Base-by-base conservation (phyloP, 53 echinoderm and acorn worm genomes). In the Echinometra lucunter region DNA sequence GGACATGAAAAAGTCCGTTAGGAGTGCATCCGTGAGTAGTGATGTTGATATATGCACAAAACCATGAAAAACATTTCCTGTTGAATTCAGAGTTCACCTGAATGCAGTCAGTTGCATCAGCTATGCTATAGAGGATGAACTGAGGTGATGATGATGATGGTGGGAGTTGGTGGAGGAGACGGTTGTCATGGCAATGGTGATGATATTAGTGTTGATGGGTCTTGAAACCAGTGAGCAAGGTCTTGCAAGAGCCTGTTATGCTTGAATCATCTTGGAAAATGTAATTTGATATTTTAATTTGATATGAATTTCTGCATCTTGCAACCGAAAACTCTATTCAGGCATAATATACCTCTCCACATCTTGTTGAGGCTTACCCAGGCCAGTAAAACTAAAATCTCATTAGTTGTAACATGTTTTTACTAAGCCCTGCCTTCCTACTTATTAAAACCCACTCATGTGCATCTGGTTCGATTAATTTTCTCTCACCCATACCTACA, bases 31-130 rank as follows among this genome's bases (percentile, higher is more conserved):
- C 75, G 19, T 75, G 75, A 75, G 38, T 40, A 19, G 34, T 75
- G 75, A 75, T 75, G 37, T 75, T 40, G 75, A 75, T 75, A 3
- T 38, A 0, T 40, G 75, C 75, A 75, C 18, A 21, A 40, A 37
- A 40, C 75, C 75, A 40, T 75, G 75, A 75, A 9, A 75, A 40
- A 38, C 15, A 75, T 75, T 75, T 75, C 75, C 40, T 75, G 37
- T 40, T 18, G 37, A 40, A 19, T 75, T 37, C 1, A 10, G 40
- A 75, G 19, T 38, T 38, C 40, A 10, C 70, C 40, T 40, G 19
- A 75, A 40, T 75, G 75, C 40, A 38, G 37, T 75, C 19, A 11
- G 16, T 75, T 75, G 37, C 40, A 40, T 75, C 4, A 38, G 40
- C 11, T 17, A 40, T 19, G 11, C 9, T 67, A 5, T 6, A 13